These are phyloP conservation scores for Hemiprocne comata DNA, from an alignment of 2,113 vertebrate species.

Conservation along the genomic window DNA sequence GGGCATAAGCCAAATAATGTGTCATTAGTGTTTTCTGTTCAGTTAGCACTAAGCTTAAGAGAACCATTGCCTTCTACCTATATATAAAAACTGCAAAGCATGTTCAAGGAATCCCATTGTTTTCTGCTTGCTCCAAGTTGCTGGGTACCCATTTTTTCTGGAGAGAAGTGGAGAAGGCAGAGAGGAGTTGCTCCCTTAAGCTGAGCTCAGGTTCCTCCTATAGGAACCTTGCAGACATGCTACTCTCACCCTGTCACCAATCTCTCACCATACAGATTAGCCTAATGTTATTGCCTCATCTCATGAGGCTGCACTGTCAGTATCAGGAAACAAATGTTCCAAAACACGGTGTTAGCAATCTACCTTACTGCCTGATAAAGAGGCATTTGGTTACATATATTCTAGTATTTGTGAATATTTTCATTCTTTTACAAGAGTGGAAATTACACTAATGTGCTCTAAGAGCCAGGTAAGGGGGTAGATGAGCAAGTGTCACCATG, in stretches of 20 bases:
- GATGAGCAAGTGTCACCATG: background rate
- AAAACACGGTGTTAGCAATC: background rate
- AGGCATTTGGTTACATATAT: background rate
- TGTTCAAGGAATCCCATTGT: background rate
- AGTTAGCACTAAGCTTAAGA: background rate
- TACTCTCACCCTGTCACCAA: background rate
- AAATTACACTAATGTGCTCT: background rate
- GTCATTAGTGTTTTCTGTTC: background rate
- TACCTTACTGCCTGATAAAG: background rate
- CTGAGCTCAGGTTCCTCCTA: background rate
- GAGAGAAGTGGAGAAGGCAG: background rate
- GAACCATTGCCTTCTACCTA: background rate
- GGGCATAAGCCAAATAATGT: background rate
- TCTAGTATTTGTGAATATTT: background rate
- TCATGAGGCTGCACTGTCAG: background rate
- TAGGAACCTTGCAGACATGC: fast-evolving
- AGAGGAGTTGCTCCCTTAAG: background rate
- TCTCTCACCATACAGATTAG: background rate
- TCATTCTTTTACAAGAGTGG: background rate
- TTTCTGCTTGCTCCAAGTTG: background rate
- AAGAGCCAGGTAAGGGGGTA: background rate
- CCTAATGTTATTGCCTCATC: background rate
- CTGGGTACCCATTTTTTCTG: background rate
- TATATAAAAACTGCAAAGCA: background rate
- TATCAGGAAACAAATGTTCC: background rate